Conservation (phyloP, 2,113 vertebrate genomes). For the Cervus canadensis region DNA sequence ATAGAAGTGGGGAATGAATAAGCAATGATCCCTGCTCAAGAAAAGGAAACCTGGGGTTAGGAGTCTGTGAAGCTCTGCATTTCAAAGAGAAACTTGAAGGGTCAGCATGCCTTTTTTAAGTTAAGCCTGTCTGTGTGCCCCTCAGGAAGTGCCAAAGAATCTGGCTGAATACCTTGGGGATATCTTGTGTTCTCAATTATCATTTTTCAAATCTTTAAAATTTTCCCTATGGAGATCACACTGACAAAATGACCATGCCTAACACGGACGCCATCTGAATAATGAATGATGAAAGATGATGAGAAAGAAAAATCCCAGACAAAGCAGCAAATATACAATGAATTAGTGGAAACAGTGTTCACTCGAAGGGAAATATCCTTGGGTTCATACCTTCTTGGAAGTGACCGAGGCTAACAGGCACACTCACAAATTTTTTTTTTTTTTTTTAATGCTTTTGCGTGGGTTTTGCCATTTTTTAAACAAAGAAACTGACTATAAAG, state of each 20-base stretch:
- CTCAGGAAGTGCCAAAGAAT: neutral
- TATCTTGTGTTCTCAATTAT: neutral
- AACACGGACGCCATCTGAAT: neutral
- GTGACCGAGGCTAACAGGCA: neutral
- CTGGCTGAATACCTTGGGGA: neutral
- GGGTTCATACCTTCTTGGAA: neutral
- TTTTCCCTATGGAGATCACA: neutral
- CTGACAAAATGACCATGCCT: neutral
- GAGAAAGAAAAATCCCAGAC: neutral
- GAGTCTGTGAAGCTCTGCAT: neutral
- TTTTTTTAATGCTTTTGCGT: neutral
- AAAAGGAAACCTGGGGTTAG: neutral
- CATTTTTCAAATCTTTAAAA: neutral
- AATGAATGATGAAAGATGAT: neutral
- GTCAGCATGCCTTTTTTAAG: neutral
- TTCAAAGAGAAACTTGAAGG: neutral
- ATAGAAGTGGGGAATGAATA: neutral
- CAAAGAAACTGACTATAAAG: neutral
- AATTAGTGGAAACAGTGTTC: rapidly evolving
- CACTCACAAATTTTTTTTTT: neutral
- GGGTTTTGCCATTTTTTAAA: neutral
- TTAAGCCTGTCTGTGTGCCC: neutral
- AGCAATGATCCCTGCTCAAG: neutral
- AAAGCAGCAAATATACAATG: rapidly evolving
- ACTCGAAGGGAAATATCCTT: neutral